Evolutionary conservation across 2,888 invertebrate species (phyloP).

Genomic region (Ephialtes manifestator): DNA sequence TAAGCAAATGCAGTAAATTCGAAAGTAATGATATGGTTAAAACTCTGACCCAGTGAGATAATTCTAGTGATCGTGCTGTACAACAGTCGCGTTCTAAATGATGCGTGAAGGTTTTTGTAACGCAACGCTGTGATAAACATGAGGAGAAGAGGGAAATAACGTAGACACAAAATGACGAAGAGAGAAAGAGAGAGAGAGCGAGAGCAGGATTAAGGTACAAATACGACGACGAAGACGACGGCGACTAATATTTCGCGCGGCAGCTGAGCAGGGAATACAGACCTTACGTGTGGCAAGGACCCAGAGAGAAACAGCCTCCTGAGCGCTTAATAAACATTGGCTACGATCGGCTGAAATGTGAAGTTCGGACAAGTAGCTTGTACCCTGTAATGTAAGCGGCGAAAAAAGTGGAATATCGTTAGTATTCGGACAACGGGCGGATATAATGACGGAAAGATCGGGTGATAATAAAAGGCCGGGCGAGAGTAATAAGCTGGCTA

Average conservation of each 20-base stretch:
- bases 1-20: no score
- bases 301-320: constrained; percentile 97
- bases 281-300: constrained; percentile 97
- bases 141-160: constrained; percentile 52
- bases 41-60: no score
- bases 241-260: constrained; percentile 74
- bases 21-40: no score
- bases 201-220: constrained; percentile 16
- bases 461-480: constrained; percentile 25
- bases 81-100: constrained; percentile 24
- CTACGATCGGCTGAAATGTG: constrained; percentile 84
- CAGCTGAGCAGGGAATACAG: constrained; percentile 86
- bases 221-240: constrained; percentile 66
- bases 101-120: constrained; percentile 42
- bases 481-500: constrained; percentile 34
- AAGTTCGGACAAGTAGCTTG: constrained; percentile 90
- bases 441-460: constrained; percentile 37
- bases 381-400: constrained; percentile 88
- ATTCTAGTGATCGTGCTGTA: constrained; percentile 31
- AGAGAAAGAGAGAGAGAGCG: constrained; percentile 6
- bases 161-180: constrained; percentile 35
- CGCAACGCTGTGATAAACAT: constrained; percentile 68
- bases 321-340: constrained; percentile 95
- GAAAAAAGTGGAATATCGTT: constrained; percentile 78
- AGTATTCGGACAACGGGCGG: constrained; percentile 66